Evolutionary conservation across 2,113 vertebrate species (phyloP), one percentile per base, ranked within the genome.

Genomic region (Cyprinodon brontotheroides): DNA sequence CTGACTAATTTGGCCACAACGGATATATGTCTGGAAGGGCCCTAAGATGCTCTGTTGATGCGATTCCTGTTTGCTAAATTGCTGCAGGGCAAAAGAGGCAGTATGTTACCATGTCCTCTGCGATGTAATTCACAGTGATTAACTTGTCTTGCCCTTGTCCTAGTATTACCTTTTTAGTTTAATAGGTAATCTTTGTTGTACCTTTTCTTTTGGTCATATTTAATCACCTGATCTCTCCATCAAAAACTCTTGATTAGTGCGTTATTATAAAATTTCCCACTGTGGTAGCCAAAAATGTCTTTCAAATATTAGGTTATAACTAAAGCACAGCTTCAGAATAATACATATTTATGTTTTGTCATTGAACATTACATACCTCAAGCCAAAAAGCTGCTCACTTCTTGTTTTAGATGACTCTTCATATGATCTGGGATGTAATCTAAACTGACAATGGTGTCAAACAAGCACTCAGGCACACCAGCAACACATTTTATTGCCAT

Each of bases 401-500:
- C 14, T 65, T 53, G 2, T 68, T 68, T 37, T 48, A 15, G n/a
- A 67, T 3, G 39, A 62, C 39, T 69, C 36, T 72, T 69, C 1
- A 47, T 22, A 60, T 62, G 15, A 38, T 73, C 14, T 22, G 11
- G 15, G 60, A 50, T 64, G 17, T 57, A 36, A 80, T 70, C 48
- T 61, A 48, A 61, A 22, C 22, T 70, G 77, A 75, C 65, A 73
- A 47, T 4, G 2, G 41, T 29, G 62, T 74, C 71, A 78, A 47
- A 75, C 43, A 78, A 48, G 62, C 38, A 4, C 50, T 15, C 14
- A 22, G n/a, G 9, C 43, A 47, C 61, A 62, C 10, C 41, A 53
- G 8, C 39, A 15, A 60, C 39, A 36, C 9, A 29, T 63, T 57
- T 39, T 70, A 48, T 36, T 80, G 50, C n/a, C 62, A 62, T 7